phyloP scores from a whole-genome alignment of 2,113 vertebrate species.

The Aptenodytes patagonicus region DNA sequence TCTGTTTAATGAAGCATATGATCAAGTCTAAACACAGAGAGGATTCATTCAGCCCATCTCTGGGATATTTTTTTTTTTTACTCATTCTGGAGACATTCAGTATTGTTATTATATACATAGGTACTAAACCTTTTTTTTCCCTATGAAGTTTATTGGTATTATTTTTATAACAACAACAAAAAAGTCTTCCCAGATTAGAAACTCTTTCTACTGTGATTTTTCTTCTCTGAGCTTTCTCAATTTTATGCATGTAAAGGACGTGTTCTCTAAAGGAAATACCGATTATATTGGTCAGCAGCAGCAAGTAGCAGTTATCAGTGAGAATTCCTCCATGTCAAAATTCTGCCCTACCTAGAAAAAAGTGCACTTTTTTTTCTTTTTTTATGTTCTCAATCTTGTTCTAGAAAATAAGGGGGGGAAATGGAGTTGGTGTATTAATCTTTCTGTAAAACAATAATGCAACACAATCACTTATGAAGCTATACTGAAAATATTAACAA shows the following conservation, averaged over 20 bases:
- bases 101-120: neutral
- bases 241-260: neutral
- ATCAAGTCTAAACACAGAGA: slow-evolving; percentile 32
- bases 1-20: neutral
- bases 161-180: neutral
- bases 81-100: neutral
- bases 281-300: neutral
- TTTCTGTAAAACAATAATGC: neutral
- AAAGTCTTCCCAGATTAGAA: neutral
- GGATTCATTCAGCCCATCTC: neutral
- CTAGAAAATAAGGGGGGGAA: neutral
- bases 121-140: neutral
- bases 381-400: neutral
- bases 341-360: neutral
- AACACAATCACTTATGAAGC: neutral
- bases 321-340: neutral
- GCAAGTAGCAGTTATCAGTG: neutral
- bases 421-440: neutral
- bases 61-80: neutral
- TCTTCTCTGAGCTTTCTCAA: neutral
- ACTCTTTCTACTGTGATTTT: neutral
- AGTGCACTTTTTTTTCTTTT: neutral
- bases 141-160: neutral
- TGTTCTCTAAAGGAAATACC: neutral
- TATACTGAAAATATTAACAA: neutral